Base-by-base conservation (phyloP, 92 coral and sea anemone species). In the Desmophyllum pertusum region DNA sequence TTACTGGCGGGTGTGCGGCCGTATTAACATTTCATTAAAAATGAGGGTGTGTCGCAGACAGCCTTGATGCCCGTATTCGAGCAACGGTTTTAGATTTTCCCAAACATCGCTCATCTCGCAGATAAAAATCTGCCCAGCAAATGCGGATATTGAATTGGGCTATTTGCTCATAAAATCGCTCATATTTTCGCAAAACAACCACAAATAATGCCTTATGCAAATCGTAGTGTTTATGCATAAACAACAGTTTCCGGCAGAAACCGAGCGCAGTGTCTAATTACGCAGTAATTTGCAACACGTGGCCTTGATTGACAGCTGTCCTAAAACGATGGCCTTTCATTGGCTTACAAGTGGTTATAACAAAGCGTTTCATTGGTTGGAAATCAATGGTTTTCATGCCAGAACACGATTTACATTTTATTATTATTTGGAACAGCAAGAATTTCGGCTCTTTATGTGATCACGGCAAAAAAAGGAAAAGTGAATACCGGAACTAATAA, bases 261-360 rank as follows among this genome's bases (percentile, higher is more conserved):
- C 97, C 91, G 93, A 88, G 89, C 91, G 93, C 81, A 86, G 83
- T 77, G 95, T 86, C 92, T 91, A 91, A 90, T 93, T 93, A 89
- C 97, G 97, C 88, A 55, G 97, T 93, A 94, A 91, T 91, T 92
- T 89, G 89, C 42, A 91, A 94, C 98, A 94, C 98, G 98, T 94
- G 98, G 90, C 93, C 68, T 72, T 94, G 98, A 94, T 92, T 94
- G 98, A 83, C 95, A 94, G 88, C 87, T 93, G 87, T 92, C 98
- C 78, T 77, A 64, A 81, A 81, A 86, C 81, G 84, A 70, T 73
- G 83, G 88, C 86, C 79, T 71, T 88, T 88, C 92, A 94, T 94
- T 94, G 98, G 98, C 71, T 81, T 41, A 72, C 33, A 75, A 48
- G 57, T 77, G 38, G 88, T 82, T 87, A 76, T 75, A 85, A 84